Evolutionary conservation across 1,140 invertebrate species (phyloP).

Genomic region (Ips typographus): DNA sequence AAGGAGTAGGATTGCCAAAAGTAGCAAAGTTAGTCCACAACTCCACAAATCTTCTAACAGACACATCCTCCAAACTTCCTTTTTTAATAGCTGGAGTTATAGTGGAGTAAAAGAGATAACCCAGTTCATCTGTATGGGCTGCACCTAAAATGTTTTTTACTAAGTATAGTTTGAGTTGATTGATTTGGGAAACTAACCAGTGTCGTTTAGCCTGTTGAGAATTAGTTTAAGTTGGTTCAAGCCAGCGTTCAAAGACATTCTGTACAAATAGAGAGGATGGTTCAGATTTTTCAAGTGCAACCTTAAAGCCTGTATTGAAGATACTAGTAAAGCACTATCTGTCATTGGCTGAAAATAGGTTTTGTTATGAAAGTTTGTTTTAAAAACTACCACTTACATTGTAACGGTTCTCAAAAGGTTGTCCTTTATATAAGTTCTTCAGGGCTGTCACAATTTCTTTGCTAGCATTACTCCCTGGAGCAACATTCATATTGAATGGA

Average conservation of each 20-base stretch:
- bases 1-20: constrained; percentile 11
- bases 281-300: background rate
- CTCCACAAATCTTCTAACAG: constrained; percentile 42
- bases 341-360: constrained; percentile 19
- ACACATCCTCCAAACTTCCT: constrained; percentile 37
- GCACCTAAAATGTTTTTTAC: constrained; percentile 40
- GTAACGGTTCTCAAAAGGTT: background rate
- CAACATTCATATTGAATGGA: constrained; percentile 9
- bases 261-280: constrained; percentile 23
- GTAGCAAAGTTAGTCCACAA: constrained; percentile 42
- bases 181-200: constrained; percentile 2
- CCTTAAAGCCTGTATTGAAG: constrained; percentile 6
- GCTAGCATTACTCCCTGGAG: constrained; percentile 1
- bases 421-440: constrained; percentile 14
- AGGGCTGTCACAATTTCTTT: constrained; percentile 3
- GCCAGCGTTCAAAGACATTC: constrained; percentile 17
- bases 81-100: constrained; percentile 51
- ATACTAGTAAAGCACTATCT: constrained; percentile 21
- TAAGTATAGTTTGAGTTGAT: background rate
- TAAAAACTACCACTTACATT: constrained; percentile 16
- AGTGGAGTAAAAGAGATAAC: constrained; percentile 60
- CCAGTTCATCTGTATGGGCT: constrained; percentile 63
- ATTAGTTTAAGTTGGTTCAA: constrained; percentile 21
- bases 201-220: background rate
- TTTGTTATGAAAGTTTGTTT: constrained; percentile 1